Percentiles rank a stretch among this genome's conserved stretches.
phyloP scores from a whole-genome alignment of 2,888 invertebrate species.

The Ptilodon capucinus region DNA sequence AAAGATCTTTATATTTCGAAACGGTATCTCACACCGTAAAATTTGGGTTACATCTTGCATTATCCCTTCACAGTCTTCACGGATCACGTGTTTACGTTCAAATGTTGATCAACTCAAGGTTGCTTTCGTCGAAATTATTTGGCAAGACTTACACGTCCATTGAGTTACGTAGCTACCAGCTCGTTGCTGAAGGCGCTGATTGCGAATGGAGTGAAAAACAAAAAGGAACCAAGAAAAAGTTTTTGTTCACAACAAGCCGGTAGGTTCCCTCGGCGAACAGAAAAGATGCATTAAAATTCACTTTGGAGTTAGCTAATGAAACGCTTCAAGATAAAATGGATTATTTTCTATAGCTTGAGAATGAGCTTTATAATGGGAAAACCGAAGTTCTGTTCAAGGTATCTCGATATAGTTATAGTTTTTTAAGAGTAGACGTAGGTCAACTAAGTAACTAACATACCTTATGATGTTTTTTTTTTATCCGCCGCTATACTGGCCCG shows the following conservation, averaged over 20 bases:
- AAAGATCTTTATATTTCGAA: too few relatives aligned
- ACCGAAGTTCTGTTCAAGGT: too few relatives aligned
- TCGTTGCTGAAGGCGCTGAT: conserved; percentile 27
- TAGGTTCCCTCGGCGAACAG: conserved; percentile 41
- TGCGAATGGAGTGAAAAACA: conserved; percentile 34
- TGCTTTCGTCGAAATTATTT: conserved; percentile 1
- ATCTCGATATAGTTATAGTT: too few relatives aligned
- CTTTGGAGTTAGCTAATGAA: conserved; percentile 63
- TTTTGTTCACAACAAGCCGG: conserved; percentile 40
- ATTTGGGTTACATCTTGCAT: too few relatives aligned
- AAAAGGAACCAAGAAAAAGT: conserved; percentile 30
- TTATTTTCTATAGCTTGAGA: conserved; percentile 25
- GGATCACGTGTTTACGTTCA: too few relatives aligned
- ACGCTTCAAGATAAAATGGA: conserved; percentile 49
- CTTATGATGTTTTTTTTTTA: too few relatives aligned
- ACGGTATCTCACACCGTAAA: too few relatives aligned
- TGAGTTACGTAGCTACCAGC: conserved; percentile 4
- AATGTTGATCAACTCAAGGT: background rate
- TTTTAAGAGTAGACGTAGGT: too few relatives aligned
- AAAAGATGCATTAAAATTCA: conserved; percentile 71
- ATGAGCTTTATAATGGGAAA: background rate
- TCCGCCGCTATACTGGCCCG: too few relatives aligned
- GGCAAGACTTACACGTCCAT: background rate
- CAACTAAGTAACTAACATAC: too few relatives aligned
- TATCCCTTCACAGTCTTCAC: too few relatives aligned